Evolutionary conservation across 2,797 vertebrate genomes (phyloP), one percentile per base, ranked within the genome.

Genomic region (Todus mexicanus): DNA sequence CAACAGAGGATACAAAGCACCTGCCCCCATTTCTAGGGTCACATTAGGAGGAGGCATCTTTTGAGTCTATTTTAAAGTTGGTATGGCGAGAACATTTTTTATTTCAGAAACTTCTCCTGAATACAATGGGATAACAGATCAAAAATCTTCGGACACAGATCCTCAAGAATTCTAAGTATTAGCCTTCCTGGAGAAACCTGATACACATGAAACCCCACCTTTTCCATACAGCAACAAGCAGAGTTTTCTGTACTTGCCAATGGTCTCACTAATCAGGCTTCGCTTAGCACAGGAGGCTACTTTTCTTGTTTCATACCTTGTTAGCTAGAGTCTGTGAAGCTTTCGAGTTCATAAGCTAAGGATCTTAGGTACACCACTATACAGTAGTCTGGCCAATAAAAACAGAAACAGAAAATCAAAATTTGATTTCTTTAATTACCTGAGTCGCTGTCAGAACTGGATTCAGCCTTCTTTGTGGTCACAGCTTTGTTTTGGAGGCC

Each of bases 391-490:
- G 61, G 12, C 19, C 69, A 87, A 31, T 43, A 75, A 69, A 82
- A 92, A 35, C 4, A 29, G 47, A 15, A 35, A 37, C 15, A 59
- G 68, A 61, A 3, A 33, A 56, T 9, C n/a, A 61, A 53, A 18
- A 61, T 4, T 38, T 33, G 23, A 13, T 31, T 82, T 84, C 31
- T 25, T 74, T 4, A 89, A 51, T 94, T 98, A 99, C 99, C 98
- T 73, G 98, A 98, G 47, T 97, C 97, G 91, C 98, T 98, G 38
- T 98, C 98, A 25, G 98, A 99, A 94, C 98, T 98, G 83, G 98
- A 98, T 50, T 98, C 97, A 31, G 97, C 94, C 85, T 98, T 98
- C 96, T 98, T 98, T 51, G 37, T 60, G 51, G 97, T 89, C 47
- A 94, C 77, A 38, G 97, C 80, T 96, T 98, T 98, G 48, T 97